Base-by-base conservation (phyloP, 2,797 vertebrate genomes). In the Carduelis carduelis region DNA sequence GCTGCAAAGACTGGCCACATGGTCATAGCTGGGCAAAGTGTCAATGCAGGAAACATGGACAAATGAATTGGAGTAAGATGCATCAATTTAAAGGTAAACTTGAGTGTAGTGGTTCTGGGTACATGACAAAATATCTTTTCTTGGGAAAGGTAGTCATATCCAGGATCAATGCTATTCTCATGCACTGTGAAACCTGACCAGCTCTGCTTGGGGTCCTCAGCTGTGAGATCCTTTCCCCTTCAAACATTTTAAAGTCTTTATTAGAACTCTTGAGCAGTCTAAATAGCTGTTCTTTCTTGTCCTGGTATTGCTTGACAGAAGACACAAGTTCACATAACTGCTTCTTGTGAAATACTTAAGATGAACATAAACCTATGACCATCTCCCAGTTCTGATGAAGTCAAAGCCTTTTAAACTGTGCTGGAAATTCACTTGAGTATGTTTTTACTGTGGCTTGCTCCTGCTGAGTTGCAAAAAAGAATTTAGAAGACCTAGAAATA, bases 401-500 rank as follows among this genome's bases (percentile, higher is more conserved):
- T 28, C 34, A 78, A 91, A 88, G 6, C 5, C 26, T 63, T 46
- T 76, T 39, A 69, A 79, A 63, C 35, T 44, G 28, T 37, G 23
- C 55, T 92, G 55, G 26, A 90, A 87, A 55, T 47, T 22, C 34
- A 69, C 55, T 72, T 46, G 34, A 87, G 8, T 65, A 24, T 37
- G 19, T 2, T 72, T 78, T 75, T 76, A 69, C 35, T 50, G n/a
- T 59, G 39, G 3, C 11, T 90, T 86, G 8, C 32, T 91, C 74
- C 60, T 83, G 14, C 32, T 63, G 71, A 89, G 52, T 20, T 89
- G 35, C 14, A 89, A 79, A 92, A 84, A 84, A 14, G 6, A 47
- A 18, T 87, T 79, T 79, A 69, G 34, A 76, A 87, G 46, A 50
- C 43, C 43, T 56, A 46, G 39, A 86, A 96, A 65, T 32, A 7